Base-by-base conservation (phyloP, 2,888 invertebrate species). In the Bruchidius siliquastri region DNA sequence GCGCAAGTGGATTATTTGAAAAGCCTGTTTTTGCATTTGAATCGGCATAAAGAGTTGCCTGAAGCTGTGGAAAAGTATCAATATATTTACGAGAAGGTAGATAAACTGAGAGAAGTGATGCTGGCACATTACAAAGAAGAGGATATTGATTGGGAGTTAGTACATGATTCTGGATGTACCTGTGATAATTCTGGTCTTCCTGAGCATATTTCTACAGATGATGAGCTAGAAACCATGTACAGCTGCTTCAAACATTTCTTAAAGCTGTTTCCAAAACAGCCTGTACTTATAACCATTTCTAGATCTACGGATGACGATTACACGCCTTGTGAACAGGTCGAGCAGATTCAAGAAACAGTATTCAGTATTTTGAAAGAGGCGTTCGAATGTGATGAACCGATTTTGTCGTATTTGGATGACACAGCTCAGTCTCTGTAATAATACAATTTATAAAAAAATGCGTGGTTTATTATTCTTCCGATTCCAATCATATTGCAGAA, bases 231-330 rank as follows among this genome's bases (percentile, higher is more conserved):
- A 67, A 86, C 87, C 21, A 87, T 93, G 85, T 88, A 95, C 76
- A 86, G 87, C 20, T 88, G 89, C 13, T 88, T 95, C 82, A 85
- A 89, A 82, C 85, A 87, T 21, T 86, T 95, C 81, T 84, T 94
- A 79, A 85, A 88, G 72, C 83, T 87, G 72, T 82, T 92, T n/a
- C 90, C 93, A 0, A 85, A 86, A 67, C 87, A 89, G 4, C 94
- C 94, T 0, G 92, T 92, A 0, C 85, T 94, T 26, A 88, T 96
- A 69, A 96, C 96, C 0, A 90, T 97, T 71, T 92, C 96, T 0
- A 89, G 96, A 81, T 97, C 96, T 0, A 93, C 94, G 71, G 91
- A 92, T 68, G 97, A 97, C 83, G 96, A 96, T 77, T 97, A 97
- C 83, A 96, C 96, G 81, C 97, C 97, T 0, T 87, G 90, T 21